phyloP scores from a whole-genome alignment of 1,140 invertebrate species.

The Drosophila sucinea region DNA sequence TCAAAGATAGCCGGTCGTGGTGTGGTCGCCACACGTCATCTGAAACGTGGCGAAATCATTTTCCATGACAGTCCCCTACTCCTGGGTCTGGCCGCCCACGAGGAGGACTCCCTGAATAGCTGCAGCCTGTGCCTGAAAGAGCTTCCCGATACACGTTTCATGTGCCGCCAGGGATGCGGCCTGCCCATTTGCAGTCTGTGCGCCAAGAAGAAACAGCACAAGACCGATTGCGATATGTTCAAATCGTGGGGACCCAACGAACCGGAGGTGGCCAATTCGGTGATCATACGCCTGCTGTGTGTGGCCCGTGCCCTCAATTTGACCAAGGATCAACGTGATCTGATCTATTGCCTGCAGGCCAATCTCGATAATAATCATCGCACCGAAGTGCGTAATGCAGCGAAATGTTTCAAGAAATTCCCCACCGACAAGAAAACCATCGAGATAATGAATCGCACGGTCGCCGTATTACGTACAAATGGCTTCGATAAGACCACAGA shows the following conservation, averaged over 20 bases:
- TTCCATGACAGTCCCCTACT: slow-evolving; percentile 88
- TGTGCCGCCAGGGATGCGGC: slow-evolving; percentile 83
- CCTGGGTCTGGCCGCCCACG: slow-evolving; percentile 85
- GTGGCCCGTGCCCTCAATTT: slow-evolving; percentile 86
- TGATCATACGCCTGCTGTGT: slow-evolving; percentile 85
- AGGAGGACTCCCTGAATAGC: slow-evolving; percentile 72
- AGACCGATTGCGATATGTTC: slow-evolving; percentile 86
- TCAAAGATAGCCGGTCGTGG: slow-evolving; percentile 84
- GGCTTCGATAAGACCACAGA: slow-evolving; percentile 87
- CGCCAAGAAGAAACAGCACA: slow-evolving; percentile 85
- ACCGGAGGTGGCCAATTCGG: slow-evolving; percentile 84
- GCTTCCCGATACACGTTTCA: slow-evolving; percentile 82
- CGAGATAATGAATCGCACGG: slow-evolving; percentile 83
- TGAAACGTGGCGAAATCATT: slow-evolving; percentile 87
- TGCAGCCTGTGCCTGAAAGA: slow-evolving; percentile 72
- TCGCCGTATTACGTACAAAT: slow-evolving; percentile 88
- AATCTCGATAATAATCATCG: slow-evolving; percentile 85
- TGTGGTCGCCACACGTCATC: slow-evolving; percentile 86
- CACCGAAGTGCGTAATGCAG: slow-evolving; percentile 86
- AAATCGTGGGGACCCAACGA: slow-evolving; percentile 84
- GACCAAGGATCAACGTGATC: slow-evolving; percentile 84
- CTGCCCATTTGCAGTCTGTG: slow-evolving; percentile 84
- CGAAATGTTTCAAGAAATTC: slow-evolving; percentile 85
- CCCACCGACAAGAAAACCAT: slow-evolving; percentile 83
- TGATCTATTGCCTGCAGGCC: slow-evolving; percentile 85